Evolutionary conservation across 2,888 invertebrate genomes (phyloP), one percentile per base, ranked within the genome.

Genomic region (Pediacus dermestoides): DNA sequence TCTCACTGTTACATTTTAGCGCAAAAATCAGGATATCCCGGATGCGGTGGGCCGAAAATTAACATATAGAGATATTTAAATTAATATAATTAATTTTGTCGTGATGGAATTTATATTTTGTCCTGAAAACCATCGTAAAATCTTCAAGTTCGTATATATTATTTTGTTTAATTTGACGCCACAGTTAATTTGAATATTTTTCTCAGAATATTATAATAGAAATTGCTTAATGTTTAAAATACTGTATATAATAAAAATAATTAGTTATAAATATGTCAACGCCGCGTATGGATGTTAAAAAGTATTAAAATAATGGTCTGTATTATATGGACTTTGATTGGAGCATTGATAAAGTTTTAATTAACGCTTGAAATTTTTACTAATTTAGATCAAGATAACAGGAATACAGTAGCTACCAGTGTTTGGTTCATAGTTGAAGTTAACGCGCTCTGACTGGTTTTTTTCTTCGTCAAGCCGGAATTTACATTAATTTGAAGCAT

Each of bases 331-430:
- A 10, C 4, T 25, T 14, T 28, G 56, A 57, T 57, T 57, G 48
- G 52, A 48, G 46, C 46, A 50, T 50, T 51, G 60, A 58, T 53
- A 57, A 56, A 42, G n/a, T 47, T 53, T 57, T 61, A 61, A 61
- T 61, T 60, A 60, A 58, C 55, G 57, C 52, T 54, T 42, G 48
- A 51, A 53, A 53, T 52, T 60, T 60, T 58, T 57, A 60, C 58
- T 58, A 59, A 59, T 58, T 57, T 52, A 42, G 54, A 60, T 60
- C 52, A 34, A 55, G 60, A 61, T 60, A 57, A 60, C 33, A 36
- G 33, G 37, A 39, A 50, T 42, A 57, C 52, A 53, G 52, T 52
- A 45, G 61, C 60, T 60, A 57, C 61, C 54, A 57, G 58, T 59
- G 58, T 61, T 60, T 48, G 48, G 44, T 53, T 45, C 39, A n/a